phyloP scores from a whole-genome alignment of 2,797 vertebrate genomes.

The Anguilla anguilla region DNA sequence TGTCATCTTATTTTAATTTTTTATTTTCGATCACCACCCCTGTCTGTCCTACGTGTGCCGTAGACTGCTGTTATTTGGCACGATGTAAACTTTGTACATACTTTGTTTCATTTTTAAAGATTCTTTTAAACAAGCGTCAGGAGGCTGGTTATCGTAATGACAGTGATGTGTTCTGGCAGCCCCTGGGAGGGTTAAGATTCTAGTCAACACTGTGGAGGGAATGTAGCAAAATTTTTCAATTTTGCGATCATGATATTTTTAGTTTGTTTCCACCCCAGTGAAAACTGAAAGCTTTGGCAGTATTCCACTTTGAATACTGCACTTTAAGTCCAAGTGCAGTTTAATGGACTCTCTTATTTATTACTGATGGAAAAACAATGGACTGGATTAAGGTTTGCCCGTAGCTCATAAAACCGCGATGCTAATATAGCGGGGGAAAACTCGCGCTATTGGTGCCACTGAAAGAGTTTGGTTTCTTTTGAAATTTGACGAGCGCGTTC shows the following conservation, averaged over 20 bases:
- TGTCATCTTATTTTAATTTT: neutral
- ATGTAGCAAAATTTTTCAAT: neutral
- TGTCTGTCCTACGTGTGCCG: slow-evolving; percentile 29
- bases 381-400: neutral
- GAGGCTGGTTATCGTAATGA: slow-evolving; percentile 24
- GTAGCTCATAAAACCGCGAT: neutral
- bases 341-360: neutral
- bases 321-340: neutral
- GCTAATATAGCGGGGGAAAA: neutral
- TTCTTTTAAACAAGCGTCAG: slow-evolving; percentile 30
- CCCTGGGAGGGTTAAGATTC: neutral
- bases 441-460: neutral
- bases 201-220: neutral
- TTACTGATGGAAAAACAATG: neutral
- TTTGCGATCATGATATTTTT: neutral
- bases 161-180: neutral
- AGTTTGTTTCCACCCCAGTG: neutral
- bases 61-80: slow-evolving; percentile 15
- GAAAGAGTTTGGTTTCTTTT: neutral
- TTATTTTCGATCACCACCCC: neutral
- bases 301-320: neutral
- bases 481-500: neutral
- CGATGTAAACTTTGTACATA: slow-evolving; percentile 35
- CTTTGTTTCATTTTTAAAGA: slow-evolving; percentile 34
- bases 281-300: neutral